A percentile compares a stretch with the other conserved stretches of the same genome.
Conservation (phyloP, 2,888 invertebrate species). For the Podabrus alpinus region DNA sequence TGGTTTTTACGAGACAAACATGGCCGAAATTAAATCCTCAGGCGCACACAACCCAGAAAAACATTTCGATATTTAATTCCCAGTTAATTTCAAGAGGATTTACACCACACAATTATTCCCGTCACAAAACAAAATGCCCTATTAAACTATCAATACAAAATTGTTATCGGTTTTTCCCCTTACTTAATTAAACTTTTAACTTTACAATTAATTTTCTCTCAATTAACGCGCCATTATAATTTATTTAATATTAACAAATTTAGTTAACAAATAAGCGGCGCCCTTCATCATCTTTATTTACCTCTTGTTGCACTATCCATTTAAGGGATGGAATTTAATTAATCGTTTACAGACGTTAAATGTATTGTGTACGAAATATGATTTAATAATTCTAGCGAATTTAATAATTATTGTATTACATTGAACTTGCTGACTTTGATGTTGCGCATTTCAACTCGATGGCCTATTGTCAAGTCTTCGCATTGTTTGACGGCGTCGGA, state of each 20-base stretch:
- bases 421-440: conserved; percentile 54
- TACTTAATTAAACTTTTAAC: background rate
- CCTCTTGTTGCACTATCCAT: background rate
- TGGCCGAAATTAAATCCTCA: conserved; percentile 56
- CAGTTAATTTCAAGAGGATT: conserved; percentile 51
- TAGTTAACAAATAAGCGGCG: background rate
- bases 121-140: conserved; percentile 20
- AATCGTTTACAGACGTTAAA: conserved; percentile 24
- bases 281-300: background rate
- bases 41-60: conserved; percentile 54
- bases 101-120: conserved; percentile 34
- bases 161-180: background rate
- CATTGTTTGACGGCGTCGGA: conserved; percentile 45
- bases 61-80: conserved; percentile 57
- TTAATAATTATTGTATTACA: conserved; percentile 56
- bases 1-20: conserved; percentile 58
- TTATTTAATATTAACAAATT: background rate
- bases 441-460: conserved; percentile 50
- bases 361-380: conserved; percentile 38
- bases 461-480: conserved; percentile 48
- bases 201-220: background rate
- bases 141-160: conserved; percentile 3
- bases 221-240: background rate
- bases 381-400: conserved; percentile 55
- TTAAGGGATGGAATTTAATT: conserved; percentile 35